A percentile compares a stretch with the other conserved stretches of the same genome.
Conservation (phyloP, 2,113 vertebrate species). For the Lasiurus borealis region DNA sequence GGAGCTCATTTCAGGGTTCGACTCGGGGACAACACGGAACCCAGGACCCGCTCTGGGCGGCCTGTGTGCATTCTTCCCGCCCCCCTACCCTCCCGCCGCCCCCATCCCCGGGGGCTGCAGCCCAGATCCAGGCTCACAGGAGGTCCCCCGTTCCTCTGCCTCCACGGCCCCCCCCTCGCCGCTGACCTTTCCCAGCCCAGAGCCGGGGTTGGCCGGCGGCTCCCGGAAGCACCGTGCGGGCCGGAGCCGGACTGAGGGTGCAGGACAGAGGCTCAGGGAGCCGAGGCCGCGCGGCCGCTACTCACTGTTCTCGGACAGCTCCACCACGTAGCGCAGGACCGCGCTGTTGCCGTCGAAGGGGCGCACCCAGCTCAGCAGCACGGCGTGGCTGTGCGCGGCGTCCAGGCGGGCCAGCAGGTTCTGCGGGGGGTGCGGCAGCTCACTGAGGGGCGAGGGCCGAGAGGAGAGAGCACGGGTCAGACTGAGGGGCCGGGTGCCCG, state of each 20-base stretch:
- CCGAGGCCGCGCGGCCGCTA: neutral
- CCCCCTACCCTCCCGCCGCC: no score
- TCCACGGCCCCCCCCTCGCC: accelerated
- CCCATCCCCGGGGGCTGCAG: neutral
- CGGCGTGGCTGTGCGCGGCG: constrained; percentile 89
- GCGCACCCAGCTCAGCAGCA: constrained; percentile 95
- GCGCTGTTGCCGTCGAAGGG: constrained; percentile 98
- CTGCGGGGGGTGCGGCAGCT: constrained; percentile 96
- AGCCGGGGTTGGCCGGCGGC: neutral
- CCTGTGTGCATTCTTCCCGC: accelerated
- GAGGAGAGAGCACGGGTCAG: neutral
- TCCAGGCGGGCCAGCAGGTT: constrained; percentile 93
- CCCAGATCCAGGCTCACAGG: neutral
- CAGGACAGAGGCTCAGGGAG: neutral
- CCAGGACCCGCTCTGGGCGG: accelerated
- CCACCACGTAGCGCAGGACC: constrained; percentile 94
- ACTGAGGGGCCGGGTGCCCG: neutral
- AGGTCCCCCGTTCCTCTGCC: neutral
- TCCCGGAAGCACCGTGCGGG: accelerated
- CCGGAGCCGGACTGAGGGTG: neutral
- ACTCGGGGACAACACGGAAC: accelerated
- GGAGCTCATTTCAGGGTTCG: no score
- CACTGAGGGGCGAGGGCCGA: constrained; percentile 83
- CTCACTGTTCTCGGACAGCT: constrained; percentile 98
- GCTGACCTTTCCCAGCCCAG: accelerated